Conservation (phyloP, 35 echinoderm and acorn worm species). For the Nesometra sesokonis region DNA sequence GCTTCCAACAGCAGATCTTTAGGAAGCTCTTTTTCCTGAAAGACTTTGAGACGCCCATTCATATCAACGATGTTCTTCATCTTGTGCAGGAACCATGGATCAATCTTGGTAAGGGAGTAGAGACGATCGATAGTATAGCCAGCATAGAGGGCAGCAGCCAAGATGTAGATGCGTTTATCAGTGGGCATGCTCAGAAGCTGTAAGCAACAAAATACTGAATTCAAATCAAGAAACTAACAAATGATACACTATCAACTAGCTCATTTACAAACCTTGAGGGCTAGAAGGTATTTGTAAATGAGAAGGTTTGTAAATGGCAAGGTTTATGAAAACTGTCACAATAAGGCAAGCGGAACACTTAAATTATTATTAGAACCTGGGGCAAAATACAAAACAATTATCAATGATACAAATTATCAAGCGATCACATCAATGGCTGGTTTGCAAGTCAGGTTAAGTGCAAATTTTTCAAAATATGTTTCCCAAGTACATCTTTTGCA, state of each 20-base stretch:
- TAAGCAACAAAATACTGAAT: not conserved
- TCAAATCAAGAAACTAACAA: not conserved
- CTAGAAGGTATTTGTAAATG: not conserved
- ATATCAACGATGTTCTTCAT: slow-evolving; percentile 74
- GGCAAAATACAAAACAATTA: too few relatives aligned
- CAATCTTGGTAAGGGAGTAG: slow-evolving; percentile 87
- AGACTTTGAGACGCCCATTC: slow-evolving; percentile 17
- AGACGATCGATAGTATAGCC: slow-evolving; percentile 80
- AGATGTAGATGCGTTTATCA: slow-evolving; percentile 77
- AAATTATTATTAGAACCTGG: too few relatives aligned
- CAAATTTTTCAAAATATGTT: too few relatives aligned
- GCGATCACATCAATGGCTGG: too few relatives aligned
- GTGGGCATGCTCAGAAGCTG: slow-evolving; percentile 75
- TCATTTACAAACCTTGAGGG: too few relatives aligned
- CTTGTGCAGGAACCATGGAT: slow-evolving; percentile 93
- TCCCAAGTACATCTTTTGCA: too few relatives aligned
- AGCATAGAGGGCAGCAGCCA: slow-evolving; percentile 75
- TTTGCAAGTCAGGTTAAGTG: too few relatives aligned
- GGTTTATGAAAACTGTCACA: too few relatives aligned
- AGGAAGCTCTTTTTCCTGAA: slow-evolving; percentile 20
- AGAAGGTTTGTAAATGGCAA: too few relatives aligned
- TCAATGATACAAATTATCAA: too few relatives aligned
- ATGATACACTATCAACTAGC: too few relatives aligned
- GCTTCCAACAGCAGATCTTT: slow-evolving; percentile 42
- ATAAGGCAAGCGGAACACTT: not conserved